These are phyloP conservation scores for Pogonognathellus flavescens DNA, from an alignment of 1,140 invertebrate species.

Conservation along the genomic window DNA sequence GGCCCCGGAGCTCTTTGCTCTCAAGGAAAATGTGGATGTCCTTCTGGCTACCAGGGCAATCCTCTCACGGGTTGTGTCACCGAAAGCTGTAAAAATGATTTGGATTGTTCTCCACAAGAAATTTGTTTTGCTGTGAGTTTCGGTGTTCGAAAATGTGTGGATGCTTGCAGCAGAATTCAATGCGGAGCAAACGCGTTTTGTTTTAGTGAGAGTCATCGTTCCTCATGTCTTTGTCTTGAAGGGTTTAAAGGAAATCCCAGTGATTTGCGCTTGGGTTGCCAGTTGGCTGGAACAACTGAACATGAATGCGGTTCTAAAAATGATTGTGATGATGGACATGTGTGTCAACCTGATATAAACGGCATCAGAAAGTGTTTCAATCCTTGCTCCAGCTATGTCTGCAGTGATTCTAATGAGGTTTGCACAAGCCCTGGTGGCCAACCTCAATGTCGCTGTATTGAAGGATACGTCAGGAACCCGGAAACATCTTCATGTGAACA, in stretches of 20 bases:
- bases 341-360: slow-evolving; percentile 72
- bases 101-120: slow-evolving; percentile 83
- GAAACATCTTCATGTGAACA: slow-evolving; percentile 84
- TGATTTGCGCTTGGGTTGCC: slow-evolving; percentile 82
- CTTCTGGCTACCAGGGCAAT: slow-evolving; percentile 82
- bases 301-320: slow-evolving; percentile 78
- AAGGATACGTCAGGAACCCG: slow-evolving; percentile 85
- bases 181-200: slow-evolving; percentile 92
- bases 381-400: slow-evolving; percentile 83
- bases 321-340: slow-evolving; percentile 78
- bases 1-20: slow-evolving; percentile 86
- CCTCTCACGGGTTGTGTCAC: slow-evolving; percentile 77
- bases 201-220: slow-evolving; percentile 83
- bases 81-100: slow-evolving; percentile 81
- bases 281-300: slow-evolving; percentile 70
- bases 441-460: slow-evolving; percentile 82
- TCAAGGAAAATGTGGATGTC: slow-evolving; percentile 83
- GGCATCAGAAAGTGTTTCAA: slow-evolving; percentile 80
- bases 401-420: slow-evolving; percentile 81
- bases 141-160: slow-evolving; percentile 83
- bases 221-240: slow-evolving; percentile 86
- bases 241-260: slow-evolving; percentile 80
- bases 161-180: slow-evolving; percentile 86
- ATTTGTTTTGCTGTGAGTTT: slow-evolving; percentile 86
- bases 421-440: slow-evolving; percentile 79